These are phyloP conservation scores for Ibycter americanus DNA, from an alignment of 2,797 vertebrate genomes.

Conservation along the genomic window DNA sequence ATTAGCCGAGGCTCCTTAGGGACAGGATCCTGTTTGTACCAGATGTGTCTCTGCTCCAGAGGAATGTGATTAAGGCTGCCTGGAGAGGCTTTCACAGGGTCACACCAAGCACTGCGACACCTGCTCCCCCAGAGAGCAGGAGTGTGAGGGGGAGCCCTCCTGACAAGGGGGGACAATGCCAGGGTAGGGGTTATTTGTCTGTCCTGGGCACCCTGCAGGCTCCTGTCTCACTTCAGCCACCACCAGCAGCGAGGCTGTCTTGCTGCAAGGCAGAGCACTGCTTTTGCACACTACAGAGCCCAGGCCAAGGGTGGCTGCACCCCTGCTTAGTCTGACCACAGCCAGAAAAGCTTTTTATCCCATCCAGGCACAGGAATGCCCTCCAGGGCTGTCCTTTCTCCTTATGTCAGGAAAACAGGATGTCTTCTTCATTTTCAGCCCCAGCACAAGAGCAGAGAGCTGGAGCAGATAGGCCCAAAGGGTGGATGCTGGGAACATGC, in stretches of 20 bases:
- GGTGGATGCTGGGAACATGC: not conserved
- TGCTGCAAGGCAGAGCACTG: not conserved
- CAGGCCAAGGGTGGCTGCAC: not conserved
- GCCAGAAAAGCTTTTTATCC: not conserved
- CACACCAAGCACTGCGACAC: not conserved
- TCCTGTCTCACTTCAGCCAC: not conserved
- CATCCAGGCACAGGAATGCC: not conserved
- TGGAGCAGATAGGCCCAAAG: not conserved
- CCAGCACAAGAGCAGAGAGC: not conserved
- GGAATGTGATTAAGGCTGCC: conserved; percentile 56
- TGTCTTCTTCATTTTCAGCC: not conserved
- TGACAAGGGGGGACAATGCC: rapidly evolving
- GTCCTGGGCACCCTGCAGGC: not conserved
- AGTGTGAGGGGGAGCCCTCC: not conserved
- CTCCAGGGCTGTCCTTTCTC: not conserved
- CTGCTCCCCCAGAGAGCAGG: conserved; percentile 7
- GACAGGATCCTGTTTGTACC: conserved; percentile 50
- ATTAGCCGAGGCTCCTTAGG: conserved; percentile 30
- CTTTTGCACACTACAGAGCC: not conserved
- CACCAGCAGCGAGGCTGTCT: rapidly evolving
- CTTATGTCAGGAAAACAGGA: not conserved
- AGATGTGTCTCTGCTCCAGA: conserved; percentile 61
- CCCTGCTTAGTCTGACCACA: not conserved
- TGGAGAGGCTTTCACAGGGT: conserved; percentile 21
- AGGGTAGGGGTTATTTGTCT: not conserved